A percentile compares a stretch with the other conserved stretches of the same genome.
These are phyloP conservation scores for Eucidaris tribuloides DNA, from an alignment of 35 echinoderm and acorn worm genomes.

Conservation along the genomic window DNA sequence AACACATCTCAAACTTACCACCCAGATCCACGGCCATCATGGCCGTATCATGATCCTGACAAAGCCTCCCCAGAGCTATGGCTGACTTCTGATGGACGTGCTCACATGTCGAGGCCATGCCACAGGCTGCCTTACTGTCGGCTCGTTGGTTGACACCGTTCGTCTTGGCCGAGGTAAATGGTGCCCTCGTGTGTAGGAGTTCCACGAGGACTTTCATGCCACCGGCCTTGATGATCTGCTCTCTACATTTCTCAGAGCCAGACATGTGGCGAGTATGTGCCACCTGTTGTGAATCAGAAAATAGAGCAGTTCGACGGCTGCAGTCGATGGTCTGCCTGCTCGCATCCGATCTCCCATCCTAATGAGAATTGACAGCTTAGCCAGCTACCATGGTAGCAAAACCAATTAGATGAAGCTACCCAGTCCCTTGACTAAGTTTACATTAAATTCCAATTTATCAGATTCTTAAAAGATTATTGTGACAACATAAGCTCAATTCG, in stretches of 20 bases:
- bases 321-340: too few species aligned
- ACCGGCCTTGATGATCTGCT: conserved; percentile 34
- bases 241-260: conserved; percentile 29
- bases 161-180: background rate
- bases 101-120: conserved; percentile 33
- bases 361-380: too few species aligned
- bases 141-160: background rate
- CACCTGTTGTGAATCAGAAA: too few species aligned
- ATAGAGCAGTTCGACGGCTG: too few species aligned
- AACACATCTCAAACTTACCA: conserved; percentile 42
- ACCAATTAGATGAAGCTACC: too few species aligned
- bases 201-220: conserved; percentile 43
- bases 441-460: too few species aligned
- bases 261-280: conserved; percentile 69
- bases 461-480: too few species aligned
- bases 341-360: too few species aligned
- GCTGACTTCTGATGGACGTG: conserved; percentile 65
- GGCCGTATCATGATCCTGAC: conserved; percentile 36
- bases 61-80: conserved; percentile 49
- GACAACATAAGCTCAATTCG: too few species aligned
- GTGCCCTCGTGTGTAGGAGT: conserved; percentile 26
- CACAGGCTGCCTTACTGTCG: background rate
- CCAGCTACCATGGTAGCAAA: too few species aligned
- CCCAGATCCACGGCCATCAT: conserved; percentile 32
- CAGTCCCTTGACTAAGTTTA: too few species aligned